A percentile compares a stretch with the other conserved stretches of the same genome.
phyloP scores from a whole-genome alignment of 2,113 vertebrate genomes.

The Stegastes partitus region DNA sequence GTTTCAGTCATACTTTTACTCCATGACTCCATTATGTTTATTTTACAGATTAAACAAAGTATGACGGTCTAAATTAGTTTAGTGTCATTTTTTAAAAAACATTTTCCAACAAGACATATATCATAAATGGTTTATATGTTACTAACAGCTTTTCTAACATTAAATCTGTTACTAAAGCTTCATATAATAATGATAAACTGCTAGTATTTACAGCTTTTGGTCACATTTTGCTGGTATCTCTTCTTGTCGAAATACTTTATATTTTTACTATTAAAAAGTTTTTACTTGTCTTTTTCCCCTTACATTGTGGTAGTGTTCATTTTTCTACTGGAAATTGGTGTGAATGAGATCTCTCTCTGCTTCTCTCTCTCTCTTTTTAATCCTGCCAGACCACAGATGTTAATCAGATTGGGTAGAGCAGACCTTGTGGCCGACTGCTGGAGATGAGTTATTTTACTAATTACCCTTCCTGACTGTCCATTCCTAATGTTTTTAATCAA shows the following conservation, averaged over 20 bases:
- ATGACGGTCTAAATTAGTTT: too few species aligned
- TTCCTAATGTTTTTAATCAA: constrained; percentile 1
- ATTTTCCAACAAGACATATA: too few species aligned
- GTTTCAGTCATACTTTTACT: background rate
- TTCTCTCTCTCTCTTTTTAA: constrained; percentile 18
- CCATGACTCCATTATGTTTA: background rate
- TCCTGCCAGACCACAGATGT: constrained; percentile 38
- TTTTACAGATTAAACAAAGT: too few species aligned
- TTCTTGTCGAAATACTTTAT: too few species aligned
- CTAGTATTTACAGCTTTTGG: too few species aligned
- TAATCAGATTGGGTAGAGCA: constrained; percentile 48
- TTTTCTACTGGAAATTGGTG: background rate
- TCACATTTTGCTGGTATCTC: too few species aligned
- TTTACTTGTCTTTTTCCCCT: too few species aligned
- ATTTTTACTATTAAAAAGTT: too few species aligned
- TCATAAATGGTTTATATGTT: background rate
- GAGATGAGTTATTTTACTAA: constrained; percentile 6
- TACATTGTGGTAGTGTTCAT: too few species aligned
- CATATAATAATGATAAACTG: too few species aligned
- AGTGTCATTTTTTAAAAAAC: too few species aligned
- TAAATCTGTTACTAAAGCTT: too few species aligned
- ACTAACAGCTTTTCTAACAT: background rate
- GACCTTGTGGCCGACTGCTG: constrained; percentile 23
- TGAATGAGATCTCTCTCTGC: background rate
- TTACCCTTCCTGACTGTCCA: constrained; percentile 10